Evolutionary conservation across 2,888 invertebrate species (phyloP), one percentile per base, ranked within the genome.

Genomic region (Amphipoea lucens): DNA sequence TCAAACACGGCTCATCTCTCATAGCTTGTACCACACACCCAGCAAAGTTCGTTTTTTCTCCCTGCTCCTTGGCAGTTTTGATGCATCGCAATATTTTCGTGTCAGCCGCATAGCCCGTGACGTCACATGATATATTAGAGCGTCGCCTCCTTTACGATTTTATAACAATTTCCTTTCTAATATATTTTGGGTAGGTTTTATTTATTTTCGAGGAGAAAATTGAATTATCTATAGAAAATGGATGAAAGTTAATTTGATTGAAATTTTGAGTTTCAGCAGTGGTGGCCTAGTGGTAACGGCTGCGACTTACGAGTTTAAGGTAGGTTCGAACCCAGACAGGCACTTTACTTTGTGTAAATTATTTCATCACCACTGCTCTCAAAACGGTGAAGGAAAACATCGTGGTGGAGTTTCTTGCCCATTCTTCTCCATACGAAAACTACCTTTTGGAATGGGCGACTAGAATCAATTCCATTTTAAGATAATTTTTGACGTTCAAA

Each of bases 11-110:
- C 48, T 60, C 0, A 0, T 6, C 14, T 14, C 90, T 80, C 72
- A 68, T 86, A 12, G 12, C 89, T 91, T 90, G 84, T 1, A n/a
- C 83, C 80, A 68, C 4, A n/a, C 36, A 3, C 68, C 36, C 51
- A 75, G 80, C 87, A 87, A 91, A 92, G 93, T 94, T 93, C 93
- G 94, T 94, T 95, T 85, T 94, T 94, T 92, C 94, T 93, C 92
- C 92, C 93, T 90, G 90, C 92, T 94, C 89, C 94, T 94, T 94
- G 94, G 94, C 95, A 95, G 95, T 95, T 95, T 95, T 96, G 96
- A 96, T 96, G 96, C 96, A 96, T 96, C 94, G 95, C 92, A 96
- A 96, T 96, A 96, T 96, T 96, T 96, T 94, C 93, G 93, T 92
- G 96, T 96, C 96, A 94, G 94, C 90, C 94, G 92, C 96, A 96